Evolutionary conservation across 2,888 invertebrate genomes (phyloP).

Genomic region (Watsonalla cultraria): DNA sequence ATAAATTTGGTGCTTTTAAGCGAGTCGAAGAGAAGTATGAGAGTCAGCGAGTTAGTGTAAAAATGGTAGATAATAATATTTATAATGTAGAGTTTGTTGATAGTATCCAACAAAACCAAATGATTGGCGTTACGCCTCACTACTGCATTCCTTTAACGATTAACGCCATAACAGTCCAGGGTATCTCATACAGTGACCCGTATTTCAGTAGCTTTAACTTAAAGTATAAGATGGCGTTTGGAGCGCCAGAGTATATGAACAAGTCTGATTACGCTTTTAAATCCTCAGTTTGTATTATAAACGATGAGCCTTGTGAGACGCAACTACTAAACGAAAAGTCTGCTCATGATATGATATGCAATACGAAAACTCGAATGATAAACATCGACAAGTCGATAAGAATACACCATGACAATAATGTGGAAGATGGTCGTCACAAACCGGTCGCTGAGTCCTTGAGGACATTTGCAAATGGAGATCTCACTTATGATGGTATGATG

Average conservation of each 20-base stretch:
- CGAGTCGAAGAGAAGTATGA: conserved; percentile 75
- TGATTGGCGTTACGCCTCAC: conserved; percentile 78
- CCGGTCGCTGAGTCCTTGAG: conserved; percentile 42
- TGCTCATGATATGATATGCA: conserved; percentile 63
- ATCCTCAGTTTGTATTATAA: conserved; percentile 78
- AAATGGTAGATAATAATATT: conserved; percentile 79
- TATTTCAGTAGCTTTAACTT: conserved; percentile 80
- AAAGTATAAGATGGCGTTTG: conserved; percentile 77
- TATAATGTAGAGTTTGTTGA: conserved; percentile 78
- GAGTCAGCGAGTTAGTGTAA: conserved; percentile 78
- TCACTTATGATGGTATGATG: conserved; percentile 70
- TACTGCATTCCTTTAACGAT: conserved; percentile 79
- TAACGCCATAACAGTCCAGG: conserved; percentile 81
- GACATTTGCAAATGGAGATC: conserved; percentile 70
- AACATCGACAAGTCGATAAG: conserved; percentile 56
- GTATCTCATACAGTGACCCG: conserved; percentile 80
- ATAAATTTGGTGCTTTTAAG: conserved; percentile 79
- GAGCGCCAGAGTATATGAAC: conserved; percentile 78
- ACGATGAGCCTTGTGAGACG: conserved; percentile 73
- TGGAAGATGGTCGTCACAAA: conserved; percentile 43
- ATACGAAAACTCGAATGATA: conserved; percentile 66
- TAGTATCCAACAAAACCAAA: conserved; percentile 80
- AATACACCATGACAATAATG: conserved; percentile 74
- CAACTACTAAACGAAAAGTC: conserved; percentile 66
- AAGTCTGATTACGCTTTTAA: conserved; percentile 81